Evolutionary conservation across 2,113 vertebrate species (phyloP).

Genomic region (Circaetus cinerascens): DNA sequence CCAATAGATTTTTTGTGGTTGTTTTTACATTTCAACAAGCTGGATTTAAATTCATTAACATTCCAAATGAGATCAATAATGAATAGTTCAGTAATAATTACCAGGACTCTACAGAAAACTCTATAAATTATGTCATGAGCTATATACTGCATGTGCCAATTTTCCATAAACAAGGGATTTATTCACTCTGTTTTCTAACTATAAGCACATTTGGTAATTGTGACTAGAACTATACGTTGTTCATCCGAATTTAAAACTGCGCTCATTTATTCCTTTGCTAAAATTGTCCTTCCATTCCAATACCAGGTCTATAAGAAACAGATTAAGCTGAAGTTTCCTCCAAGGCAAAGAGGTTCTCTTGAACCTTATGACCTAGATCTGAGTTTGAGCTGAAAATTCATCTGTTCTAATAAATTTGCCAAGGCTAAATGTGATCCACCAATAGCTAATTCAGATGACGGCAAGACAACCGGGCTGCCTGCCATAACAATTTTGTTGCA

Average conservation of each 20-base stretch:
- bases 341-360: not conserved
- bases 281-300: not conserved
- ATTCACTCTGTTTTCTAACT: conserved; percentile 52
- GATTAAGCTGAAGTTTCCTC: not conserved
- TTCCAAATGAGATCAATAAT: conserved; percentile 63
- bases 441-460: not conserved
- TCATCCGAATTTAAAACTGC: not conserved
- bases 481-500: not conserved
- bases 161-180: conserved; percentile 50
- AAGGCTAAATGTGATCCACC: not conserved
- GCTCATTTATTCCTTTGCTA: not conserved
- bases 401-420: not conserved
- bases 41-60: conserved; percentile 48
- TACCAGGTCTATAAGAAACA: not conserved
- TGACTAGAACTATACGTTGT: not conserved
- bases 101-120: conserved; percentile 43
- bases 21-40: conserved; percentile 44
- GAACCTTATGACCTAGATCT: not conserved
- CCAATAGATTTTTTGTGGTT: conserved; percentile 40
- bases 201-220: conserved; percentile 27
- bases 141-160: conserved; percentile 20
- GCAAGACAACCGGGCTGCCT: not conserved
- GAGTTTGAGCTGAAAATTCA: not conserved
- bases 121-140: conserved; percentile 50
- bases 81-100: conserved; percentile 63